Evolutionary conservation across 2,888 invertebrate species (phyloP).

Genomic region (Eristalis arbustorum): DNA sequence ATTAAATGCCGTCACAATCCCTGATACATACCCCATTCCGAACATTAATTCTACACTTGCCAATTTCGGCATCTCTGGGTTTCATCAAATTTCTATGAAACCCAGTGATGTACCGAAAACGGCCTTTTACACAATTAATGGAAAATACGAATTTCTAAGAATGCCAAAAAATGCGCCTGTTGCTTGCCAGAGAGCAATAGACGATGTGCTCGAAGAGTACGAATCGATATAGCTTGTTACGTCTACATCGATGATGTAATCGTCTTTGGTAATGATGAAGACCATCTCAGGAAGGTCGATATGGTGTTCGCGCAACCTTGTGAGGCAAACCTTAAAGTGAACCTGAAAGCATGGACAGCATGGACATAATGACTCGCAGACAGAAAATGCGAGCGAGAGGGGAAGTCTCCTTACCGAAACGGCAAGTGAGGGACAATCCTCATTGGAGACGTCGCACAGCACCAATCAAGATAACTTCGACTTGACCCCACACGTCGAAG

Average conservation of each 20-base stretch:
- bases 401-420: not conserved
- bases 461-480: too few relatives aligned
- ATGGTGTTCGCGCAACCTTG: constrained; percentile 33
- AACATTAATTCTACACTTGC: constrained; percentile 48
- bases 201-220: constrained; percentile 7
- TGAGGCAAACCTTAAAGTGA: constrained; percentile 33
- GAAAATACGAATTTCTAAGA: too few relatives aligned
- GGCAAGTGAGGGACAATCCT: too few relatives aligned
- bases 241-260: too few relatives aligned
- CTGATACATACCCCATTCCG: constrained; percentile 37
- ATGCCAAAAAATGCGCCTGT: too few relatives aligned
- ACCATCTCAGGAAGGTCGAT: constrained; percentile 31
- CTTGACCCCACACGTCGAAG: too few relatives aligned
- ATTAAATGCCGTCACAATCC: constrained; percentile 64
- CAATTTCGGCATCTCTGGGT: constrained; percentile 67
- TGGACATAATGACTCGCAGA: constrained; percentile 23
- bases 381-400: constrained; percentile 5
- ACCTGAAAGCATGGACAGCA: constrained; percentile 39
- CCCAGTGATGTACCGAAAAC: not conserved
- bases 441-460: too few relatives aligned
- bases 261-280: not conserved
- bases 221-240: not conserved
- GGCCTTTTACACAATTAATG: constrained; percentile 27
- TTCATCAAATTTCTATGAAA: constrained; percentile 64
- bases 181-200: not conserved